phyloP scores from a whole-genome alignment of 2,113 vertebrate genomes.

The Ceyx melanurus region DNA sequence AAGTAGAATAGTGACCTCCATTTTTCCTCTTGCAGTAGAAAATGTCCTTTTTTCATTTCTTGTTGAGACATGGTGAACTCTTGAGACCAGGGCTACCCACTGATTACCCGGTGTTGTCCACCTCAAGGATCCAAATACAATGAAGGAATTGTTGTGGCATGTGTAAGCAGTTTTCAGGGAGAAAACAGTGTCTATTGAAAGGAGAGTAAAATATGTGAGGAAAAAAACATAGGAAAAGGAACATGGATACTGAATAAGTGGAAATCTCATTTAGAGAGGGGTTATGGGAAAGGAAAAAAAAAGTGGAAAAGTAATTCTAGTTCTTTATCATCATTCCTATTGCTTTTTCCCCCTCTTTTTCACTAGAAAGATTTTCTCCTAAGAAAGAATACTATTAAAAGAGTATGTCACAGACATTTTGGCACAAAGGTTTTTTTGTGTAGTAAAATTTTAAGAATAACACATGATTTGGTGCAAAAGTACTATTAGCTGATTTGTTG shows the following conservation, averaged over 20 bases:
- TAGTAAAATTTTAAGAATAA: background rate
- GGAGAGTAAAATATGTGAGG: background rate
- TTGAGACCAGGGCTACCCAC: background rate
- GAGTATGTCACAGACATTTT: background rate
- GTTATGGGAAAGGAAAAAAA: background rate
- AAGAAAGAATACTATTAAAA: background rate
- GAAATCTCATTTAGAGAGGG: background rate
- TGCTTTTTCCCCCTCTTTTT: background rate
- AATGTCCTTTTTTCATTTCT: slow-evolving; percentile 39
- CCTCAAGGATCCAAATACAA: background rate
- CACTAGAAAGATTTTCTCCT: background rate
- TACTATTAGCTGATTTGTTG: background rate
- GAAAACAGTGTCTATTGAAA: background rate
- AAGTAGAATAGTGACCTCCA: background rate
- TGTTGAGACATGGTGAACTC: background rate
- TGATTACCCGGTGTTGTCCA: background rate
- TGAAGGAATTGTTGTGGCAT: background rate
- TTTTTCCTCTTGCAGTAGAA: background rate
- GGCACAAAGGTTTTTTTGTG: background rate
- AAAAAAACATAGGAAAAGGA: background rate
- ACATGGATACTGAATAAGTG: background rate
- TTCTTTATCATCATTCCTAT: background rate
- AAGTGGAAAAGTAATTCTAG: background rate
- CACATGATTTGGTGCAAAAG: background rate
- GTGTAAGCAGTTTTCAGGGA: background rate